Percentiles rank a stretch among this genome's conserved stretches.
Conservation (phyloP, 2,113 vertebrate genomes). For the Choloepus hoffmanni region DNA sequence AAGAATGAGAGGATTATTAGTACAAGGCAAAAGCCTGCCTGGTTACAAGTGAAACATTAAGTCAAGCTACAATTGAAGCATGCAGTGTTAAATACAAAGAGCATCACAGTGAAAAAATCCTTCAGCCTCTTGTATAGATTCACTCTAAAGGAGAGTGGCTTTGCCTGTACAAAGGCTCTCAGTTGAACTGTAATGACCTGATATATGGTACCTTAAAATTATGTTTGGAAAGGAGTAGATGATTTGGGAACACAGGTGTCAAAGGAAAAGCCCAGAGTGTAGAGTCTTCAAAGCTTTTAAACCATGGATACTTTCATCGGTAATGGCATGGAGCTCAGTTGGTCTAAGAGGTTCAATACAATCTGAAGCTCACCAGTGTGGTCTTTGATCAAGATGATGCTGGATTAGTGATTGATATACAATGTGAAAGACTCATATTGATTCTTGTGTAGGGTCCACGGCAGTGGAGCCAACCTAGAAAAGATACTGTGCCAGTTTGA, state of each 20-base stretch:
- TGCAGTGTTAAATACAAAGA: not conserved
- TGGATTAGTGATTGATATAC: not conserved
- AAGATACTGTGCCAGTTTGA: too few relatives aligned
- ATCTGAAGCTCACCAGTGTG: not conserved
- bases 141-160: not conserved
- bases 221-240: not conserved
- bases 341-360: not conserved
- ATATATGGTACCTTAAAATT: not conserved
- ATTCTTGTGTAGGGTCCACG: not conserved
- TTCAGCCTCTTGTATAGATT: not conserved
- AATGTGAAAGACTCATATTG: not conserved
- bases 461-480: not conserved
- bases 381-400: not conserved
- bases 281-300: not conserved
- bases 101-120: not conserved
- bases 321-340: not conserved
- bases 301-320: not conserved
- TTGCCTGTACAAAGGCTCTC: not conserved
- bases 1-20: not conserved
- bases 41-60: not conserved
- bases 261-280: not conserved
- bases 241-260: not conserved
- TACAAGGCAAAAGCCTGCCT: not conserved
- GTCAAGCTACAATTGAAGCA: not conserved
- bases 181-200: not conserved